Evolutionary conservation across 2,888 invertebrate genomes (phyloP), one percentile per base, ranked within the genome.

Genomic region (Aethes cnicana): DNA sequence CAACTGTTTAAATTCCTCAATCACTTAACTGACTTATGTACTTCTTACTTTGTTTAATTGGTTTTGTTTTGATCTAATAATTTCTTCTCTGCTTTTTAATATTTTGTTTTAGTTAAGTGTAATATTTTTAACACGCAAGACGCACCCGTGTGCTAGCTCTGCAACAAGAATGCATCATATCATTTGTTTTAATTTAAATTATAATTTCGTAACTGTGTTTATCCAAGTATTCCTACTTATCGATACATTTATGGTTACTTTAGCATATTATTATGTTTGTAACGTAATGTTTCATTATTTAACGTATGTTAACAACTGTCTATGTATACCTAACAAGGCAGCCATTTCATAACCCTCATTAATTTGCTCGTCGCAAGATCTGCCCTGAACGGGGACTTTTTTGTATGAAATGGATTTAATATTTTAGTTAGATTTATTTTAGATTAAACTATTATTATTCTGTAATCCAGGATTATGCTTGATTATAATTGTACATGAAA

Each of bases 111-210:
- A 58, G 46, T 52, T 52, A 46, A 52, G 44, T 46, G 26, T 52
- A 52, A 46, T 52, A 37, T 39, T 26, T 42, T 50, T 52, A 66
- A 63, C 66, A 72, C 69, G 84, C 84, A 84, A 72, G 54, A 74
- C 62, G 84, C 79, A 79, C 78, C 54, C 59, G 23, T 42, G 78
- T 77, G 81, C 69, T 63, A 69, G 62, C 84, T 84, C 81, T 68
- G 84, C 81, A 68, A 85, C 90, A 90, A 90, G 90, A 90, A 90
- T 90, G 77, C 85, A 82, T 90, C 90, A 90, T 90, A 90, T 90
- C 90, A 90, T 90, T 90, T 90, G 84, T 84, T 88, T 86, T 88
- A 82, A 82, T 82, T 82, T 75, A 82, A 74, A 76, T 83, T 75
- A 81, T 74, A 74, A 84, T 80, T 69, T 80, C 72, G 58, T 82